Evolutionary conservation across 53 echinoderm and acorn worm genomes (phyloP).

Genomic region (Crossaster papposus): DNA sequence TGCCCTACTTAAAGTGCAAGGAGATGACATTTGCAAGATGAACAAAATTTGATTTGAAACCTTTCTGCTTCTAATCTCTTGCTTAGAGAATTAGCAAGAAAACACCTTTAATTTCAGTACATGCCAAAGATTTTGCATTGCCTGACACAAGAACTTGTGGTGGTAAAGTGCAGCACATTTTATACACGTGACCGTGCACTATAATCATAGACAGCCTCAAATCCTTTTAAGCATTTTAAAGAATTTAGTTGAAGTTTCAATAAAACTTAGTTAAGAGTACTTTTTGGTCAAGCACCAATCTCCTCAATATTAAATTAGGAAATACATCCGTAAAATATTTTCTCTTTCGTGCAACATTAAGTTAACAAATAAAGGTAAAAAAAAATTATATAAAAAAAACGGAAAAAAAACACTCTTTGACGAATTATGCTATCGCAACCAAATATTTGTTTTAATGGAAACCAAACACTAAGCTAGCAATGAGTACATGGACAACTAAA

Average conservation of each 20-base stretch:
- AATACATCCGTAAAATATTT: not conserved
- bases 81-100: not conserved
- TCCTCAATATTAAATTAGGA: not conserved
- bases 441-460: not conserved
- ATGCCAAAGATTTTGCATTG: too few relatives aligned
- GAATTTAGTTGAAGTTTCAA: not conserved
- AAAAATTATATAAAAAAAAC: too few relatives aligned
- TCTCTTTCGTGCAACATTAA: not conserved
- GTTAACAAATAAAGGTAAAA: not conserved
- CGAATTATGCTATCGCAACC: not conserved
- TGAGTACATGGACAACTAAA: not conserved
- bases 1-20: not conserved
- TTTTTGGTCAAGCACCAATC: not conserved
- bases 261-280: not conserved
- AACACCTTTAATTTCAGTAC: too few relatives aligned
- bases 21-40: not conserved
- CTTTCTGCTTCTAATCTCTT: not conserved
- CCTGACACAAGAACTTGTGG: too few relatives aligned
- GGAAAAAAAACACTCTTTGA: not conserved
- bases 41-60: not conserved
- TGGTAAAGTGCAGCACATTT: too few relatives aligned
- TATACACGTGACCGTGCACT: too few relatives aligned
- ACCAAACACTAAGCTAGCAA: conserved; percentile 15
- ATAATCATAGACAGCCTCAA: not conserved
- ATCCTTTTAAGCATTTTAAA: too few relatives aligned